Evolutionary conservation across 2,797 vertebrate species (phyloP), one percentile per base, ranked within the genome.

Genomic region (Fratercula arctica): DNA sequence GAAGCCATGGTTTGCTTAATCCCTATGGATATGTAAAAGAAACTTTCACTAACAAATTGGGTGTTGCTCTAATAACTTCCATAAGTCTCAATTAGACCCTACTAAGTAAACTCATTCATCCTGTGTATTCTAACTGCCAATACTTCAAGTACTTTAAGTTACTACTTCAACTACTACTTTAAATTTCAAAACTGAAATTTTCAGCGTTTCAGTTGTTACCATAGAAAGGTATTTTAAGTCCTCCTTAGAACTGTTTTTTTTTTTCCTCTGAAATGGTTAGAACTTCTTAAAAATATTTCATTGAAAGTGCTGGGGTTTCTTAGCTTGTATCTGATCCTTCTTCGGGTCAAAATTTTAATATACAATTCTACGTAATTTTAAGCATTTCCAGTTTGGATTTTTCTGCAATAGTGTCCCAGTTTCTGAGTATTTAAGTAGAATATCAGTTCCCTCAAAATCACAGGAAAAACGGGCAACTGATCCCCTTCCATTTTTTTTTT

Each of bases 241-340:
- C 0, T 3, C 33, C 1, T 0, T 2, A 33, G 70, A 43, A 20
- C 10, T 7, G 0, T 2, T 2, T 77, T 70, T 18, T 46, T 46
- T 18, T 48, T 48, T 48, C 15, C 33, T 46, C 63, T 4, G 18
- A 59, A 54, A 69, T 37, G 8, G 0, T 29, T 37, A 16, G 23
- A 17, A 3, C 2, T 54, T 60, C 46, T 70, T 8, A n/a, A 25
- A 45, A 46, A 14, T 0, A 8, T 35, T 64, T 53, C 1, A 6
- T 6, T 48, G 17, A 50, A 86, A 93, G 72, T 43, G 6, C 3
- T 69, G 19, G 3, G 10, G 4, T 0, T 13, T 5, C 67, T 35
- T 50, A 50, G 0, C 37, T 75, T n/a, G 26, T 24, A 37, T 28
- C 37, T 59, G 23, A 78, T 84, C 14, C 3, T 74, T 66, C 11